Evolutionary conservation across 2,113 vertebrate species (phyloP).

Genomic region (Alethe diademata): DNA sequence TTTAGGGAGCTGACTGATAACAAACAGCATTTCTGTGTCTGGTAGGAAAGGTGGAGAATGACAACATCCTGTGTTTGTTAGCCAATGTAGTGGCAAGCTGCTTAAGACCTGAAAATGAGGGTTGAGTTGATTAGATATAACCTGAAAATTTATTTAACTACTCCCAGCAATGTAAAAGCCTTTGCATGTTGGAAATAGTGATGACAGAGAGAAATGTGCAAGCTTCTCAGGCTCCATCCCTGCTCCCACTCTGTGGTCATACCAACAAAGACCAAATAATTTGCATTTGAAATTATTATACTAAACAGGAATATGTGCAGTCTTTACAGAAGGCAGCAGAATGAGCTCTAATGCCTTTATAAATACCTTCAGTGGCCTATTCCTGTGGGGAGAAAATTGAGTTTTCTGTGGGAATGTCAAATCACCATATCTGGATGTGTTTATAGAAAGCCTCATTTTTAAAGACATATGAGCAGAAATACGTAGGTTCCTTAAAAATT

Average conservation of each 20-base stretch:
- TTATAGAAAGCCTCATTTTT: not conserved
- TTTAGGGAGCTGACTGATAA: conserved; percentile 41
- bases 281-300: not conserved
- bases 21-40: not conserved
- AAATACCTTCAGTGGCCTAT: not conserved
- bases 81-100: not conserved
- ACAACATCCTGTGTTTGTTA: conserved; percentile 6
- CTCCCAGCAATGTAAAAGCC: conserved; percentile 3
- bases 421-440: not conserved
- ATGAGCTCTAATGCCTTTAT: not conserved
- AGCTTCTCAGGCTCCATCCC: not conserved
- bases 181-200: conserved; percentile 21
- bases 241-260: not conserved
- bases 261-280: not conserved
- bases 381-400: not conserved
- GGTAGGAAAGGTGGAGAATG: conserved; percentile 37
- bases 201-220: not conserved
- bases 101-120: conserved; percentile 38
- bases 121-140: conserved; percentile 44
- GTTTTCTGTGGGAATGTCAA: not conserved
- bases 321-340: not conserved
- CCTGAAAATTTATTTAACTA: conserved; percentile 37
- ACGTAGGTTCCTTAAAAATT: not conserved
- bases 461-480: not conserved
- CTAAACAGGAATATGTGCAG: not conserved